phyloP scores from a whole-genome alignment of 2,797 vertebrate genomes.

The Huso huso region DNA sequence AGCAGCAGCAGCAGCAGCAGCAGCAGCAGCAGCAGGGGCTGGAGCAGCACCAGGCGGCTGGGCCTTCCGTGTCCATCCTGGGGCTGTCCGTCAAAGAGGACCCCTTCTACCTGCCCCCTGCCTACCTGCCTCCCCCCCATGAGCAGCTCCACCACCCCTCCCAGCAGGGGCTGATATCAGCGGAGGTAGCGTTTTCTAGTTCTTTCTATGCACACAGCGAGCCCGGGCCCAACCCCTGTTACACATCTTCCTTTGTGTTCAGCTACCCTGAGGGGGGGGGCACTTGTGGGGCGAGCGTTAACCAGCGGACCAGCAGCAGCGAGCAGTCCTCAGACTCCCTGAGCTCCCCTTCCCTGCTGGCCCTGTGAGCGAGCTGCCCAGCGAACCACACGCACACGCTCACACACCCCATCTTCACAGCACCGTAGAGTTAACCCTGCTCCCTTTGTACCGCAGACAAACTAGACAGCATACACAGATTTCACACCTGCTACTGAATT shows the following conservation, averaged over 20 bases:
- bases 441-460: slow-evolving; percentile 17
- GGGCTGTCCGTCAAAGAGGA: slow-evolving; percentile 77
- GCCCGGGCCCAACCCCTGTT: slow-evolving; percentile 78
- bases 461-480: slow-evolving; percentile 7
- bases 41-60: slow-evolving; percentile 45
- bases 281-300: slow-evolving; percentile 80
- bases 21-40: slow-evolving; percentile 45
- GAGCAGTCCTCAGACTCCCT: slow-evolving; percentile 95
- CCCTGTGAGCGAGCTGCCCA: slow-evolving; percentile 71
- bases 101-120: slow-evolving; percentile 67
- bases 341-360: slow-evolving; percentile 93
- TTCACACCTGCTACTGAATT: neutral
- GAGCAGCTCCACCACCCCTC: slow-evolving; percentile 45
- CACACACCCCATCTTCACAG: neutral
- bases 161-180: slow-evolving; percentile 63
- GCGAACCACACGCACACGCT: neutral
- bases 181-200: slow-evolving; percentile 88
- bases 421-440: slow-evolving; percentile 4
- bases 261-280: slow-evolving; percentile 92
- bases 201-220: slow-evolving; percentile 86
- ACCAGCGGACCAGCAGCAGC: slow-evolving; percentile 94
- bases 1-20: slow-evolving; percentile 39
- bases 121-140: slow-evolving; percentile 63
- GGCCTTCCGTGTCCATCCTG: slow-evolving; percentile 65
- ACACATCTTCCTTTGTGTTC: slow-evolving; percentile 99